Percentiles rank a stretch among this genome's conserved stretches.
Conservation (phyloP, 2,113 vertebrate species). For the Sitta europaea region DNA sequence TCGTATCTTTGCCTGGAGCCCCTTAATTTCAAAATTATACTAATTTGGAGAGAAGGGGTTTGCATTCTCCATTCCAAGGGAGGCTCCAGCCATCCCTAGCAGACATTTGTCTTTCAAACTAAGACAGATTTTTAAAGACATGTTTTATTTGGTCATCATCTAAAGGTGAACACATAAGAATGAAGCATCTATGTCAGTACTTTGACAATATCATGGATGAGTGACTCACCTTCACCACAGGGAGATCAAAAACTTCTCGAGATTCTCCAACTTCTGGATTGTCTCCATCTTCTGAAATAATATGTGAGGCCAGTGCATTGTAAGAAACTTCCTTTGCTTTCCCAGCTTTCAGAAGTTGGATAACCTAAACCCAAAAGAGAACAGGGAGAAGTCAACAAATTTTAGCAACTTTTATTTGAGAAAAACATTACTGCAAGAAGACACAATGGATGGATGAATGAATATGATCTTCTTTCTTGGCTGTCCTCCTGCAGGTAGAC, state of each 20-base stretch:
- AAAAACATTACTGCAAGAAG: not conserved
- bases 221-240: constrained; percentile 89
- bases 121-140: not conserved
- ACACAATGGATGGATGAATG: not conserved
- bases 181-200: not conserved
- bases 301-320: constrained; percentile 94
- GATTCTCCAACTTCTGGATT: constrained; percentile 96
- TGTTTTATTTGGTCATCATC: not conserved
- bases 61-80: no score
- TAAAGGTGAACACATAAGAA: not conserved
- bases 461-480: not conserved
- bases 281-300: constrained; percentile 95
- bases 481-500: not conserved
- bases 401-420: not conserved
- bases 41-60: no score
- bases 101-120: no score
- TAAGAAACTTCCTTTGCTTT: constrained; percentile 98
- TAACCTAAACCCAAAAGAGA: constrained; percentile 76
- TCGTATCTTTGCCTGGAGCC: no score
- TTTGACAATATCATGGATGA: not conserved
- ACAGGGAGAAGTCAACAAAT: not conserved
- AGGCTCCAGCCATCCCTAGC: no score
- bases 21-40: no score
- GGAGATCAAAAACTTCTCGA: constrained; percentile 94
- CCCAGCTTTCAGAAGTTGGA: constrained; percentile 90